These are phyloP conservation scores for Salticus scenicus DNA, from an alignment of 2,888 invertebrate genomes.

Conservation along the genomic window DNA sequence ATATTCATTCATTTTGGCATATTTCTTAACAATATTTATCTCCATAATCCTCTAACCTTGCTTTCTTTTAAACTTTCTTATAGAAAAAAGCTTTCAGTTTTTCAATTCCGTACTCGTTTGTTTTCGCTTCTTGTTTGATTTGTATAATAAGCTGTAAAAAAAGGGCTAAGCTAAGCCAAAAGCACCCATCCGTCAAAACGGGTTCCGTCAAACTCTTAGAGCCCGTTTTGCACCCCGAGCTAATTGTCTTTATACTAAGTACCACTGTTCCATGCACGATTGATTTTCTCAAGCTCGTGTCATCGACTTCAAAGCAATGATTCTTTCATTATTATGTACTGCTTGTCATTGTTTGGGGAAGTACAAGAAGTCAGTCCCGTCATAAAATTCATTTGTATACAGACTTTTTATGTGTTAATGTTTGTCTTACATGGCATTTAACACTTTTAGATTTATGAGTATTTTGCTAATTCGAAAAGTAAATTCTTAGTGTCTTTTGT, in stretches of 20 bases:
- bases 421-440: neutral
- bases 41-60: too few species aligned
- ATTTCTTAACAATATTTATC: too few species aligned
- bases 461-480: too few species aligned
- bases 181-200: neutral
- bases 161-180: neutral
- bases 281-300: slow-evolving; percentile 26
- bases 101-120: too few species aligned
- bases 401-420: neutral
- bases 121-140: neutral
- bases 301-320: slow-evolving; percentile 15
- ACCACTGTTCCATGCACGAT: slow-evolving; percentile 3
- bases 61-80: too few species aligned
- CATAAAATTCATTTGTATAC: neutral
- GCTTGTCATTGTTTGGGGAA: slow-evolving; percentile 9
- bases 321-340: neutral
- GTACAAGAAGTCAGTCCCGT: neutral
- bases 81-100: too few species aligned
- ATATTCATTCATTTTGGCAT: too few species aligned
- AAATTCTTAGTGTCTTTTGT: too few species aligned
- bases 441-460: neutral
- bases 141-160: neutral
- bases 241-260: neutral
- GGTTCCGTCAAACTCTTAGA: neutral
- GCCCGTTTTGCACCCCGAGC: neutral